Conservation (phyloP, 2,113 vertebrate species). For the Calypte anna region DNA sequence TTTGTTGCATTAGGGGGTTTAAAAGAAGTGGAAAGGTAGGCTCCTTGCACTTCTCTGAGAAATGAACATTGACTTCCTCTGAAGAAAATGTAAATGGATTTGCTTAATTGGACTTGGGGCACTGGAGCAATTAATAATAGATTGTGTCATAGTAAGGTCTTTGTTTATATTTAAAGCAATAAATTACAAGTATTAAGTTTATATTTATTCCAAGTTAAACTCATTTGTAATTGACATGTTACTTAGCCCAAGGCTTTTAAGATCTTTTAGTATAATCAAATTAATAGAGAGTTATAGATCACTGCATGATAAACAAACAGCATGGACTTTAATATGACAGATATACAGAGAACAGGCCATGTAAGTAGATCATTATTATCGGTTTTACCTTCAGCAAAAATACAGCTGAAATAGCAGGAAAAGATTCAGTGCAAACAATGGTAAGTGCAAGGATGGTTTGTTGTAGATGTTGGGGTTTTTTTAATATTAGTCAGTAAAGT, state of each 20-base stretch:
- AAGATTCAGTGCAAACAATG: not conserved
- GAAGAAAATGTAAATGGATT: constrained; percentile 89
- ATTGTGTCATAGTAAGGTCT: constrained; percentile 88
- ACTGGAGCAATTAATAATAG: constrained; percentile 92
- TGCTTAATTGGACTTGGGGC: constrained; percentile 88
- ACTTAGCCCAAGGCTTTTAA: constrained; percentile 97
- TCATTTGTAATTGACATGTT: constrained; percentile 97
- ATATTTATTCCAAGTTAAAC: constrained; percentile 96
- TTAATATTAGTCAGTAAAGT: not conserved
- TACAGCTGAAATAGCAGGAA: constrained; percentile 26
- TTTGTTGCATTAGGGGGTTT: constrained; percentile 61
- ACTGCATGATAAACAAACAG: constrained; percentile 94
- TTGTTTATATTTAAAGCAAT: constrained; percentile 90
- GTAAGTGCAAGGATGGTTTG: not conserved
- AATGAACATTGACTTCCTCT: constrained; percentile 87
- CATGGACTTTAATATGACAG: constrained; percentile 89
- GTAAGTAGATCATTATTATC: constrained; percentile 90
- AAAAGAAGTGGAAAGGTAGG: constrained; percentile 55
- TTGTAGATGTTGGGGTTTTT: not conserved
- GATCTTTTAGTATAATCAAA: constrained; percentile 95
- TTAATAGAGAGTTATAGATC: constrained; percentile 97
- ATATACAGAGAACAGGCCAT: constrained; percentile 81
- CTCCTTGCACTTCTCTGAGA: constrained; percentile 79
- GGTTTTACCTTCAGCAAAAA: constrained; percentile 82
- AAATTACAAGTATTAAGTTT: constrained; percentile 94